These are phyloP conservation scores for Pteropus rufus DNA, from an alignment of 2,797 vertebrate species.

Conservation along the genomic window DNA sequence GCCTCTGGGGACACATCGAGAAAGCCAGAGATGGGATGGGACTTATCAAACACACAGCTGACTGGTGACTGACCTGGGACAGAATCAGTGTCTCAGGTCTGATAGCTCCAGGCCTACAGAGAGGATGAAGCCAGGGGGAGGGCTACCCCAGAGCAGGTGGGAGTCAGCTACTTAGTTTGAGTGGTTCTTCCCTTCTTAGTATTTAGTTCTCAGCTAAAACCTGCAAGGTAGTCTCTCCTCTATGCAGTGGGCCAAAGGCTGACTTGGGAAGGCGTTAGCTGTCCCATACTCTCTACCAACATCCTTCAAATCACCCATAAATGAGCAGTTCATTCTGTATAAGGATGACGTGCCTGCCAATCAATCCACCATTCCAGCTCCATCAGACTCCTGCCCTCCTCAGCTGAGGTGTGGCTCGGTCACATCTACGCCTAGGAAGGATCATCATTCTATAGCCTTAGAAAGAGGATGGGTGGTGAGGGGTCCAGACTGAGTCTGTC, in stretches of 20 bases:
- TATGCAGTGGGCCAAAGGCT: neutral
- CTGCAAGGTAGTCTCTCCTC: neutral
- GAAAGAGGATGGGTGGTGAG: too few species aligned
- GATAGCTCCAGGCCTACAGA: neutral
- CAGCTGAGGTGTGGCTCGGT: too few species aligned
- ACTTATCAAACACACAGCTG: neutral
- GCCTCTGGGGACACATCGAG: accelerated
- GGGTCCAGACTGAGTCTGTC: too few species aligned
- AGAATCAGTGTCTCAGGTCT: neutral
- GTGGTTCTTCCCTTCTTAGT: neutral
- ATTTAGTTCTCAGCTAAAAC: neutral
- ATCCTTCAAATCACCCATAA: neutral
- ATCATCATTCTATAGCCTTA: too few species aligned
- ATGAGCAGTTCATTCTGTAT: neutral
- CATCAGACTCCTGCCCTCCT: neutral
- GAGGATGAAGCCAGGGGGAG: neutral
- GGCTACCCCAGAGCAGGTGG: neutral
- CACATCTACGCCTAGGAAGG: too few species aligned
- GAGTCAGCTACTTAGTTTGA: neutral
- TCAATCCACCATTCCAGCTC: neutral
- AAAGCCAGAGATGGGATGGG: neutral
- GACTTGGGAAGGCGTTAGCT: neutral
- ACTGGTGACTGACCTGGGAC: neutral
- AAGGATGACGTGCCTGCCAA: neutral
- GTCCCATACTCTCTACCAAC: neutral